A percentile compares a stretch with the other conserved stretches of the same genome.
Conservation (phyloP, 2,113 vertebrate genomes). For the Leptobrachium ailaonicum region DNA sequence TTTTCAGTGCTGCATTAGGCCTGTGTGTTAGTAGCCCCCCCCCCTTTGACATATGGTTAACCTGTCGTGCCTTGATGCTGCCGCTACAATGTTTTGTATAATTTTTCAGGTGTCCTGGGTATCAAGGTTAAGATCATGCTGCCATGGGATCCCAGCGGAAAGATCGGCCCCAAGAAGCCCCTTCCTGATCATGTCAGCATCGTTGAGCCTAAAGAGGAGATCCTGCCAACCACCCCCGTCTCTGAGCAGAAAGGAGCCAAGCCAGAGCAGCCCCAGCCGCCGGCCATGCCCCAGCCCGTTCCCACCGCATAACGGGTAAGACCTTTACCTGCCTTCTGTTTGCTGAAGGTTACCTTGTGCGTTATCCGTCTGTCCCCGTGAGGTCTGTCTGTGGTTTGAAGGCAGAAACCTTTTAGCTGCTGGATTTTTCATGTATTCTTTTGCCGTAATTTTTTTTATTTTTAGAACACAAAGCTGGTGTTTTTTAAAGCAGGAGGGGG, state of each 20-base stretch:
- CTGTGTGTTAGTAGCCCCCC: too few relatives aligned
- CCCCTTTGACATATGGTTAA: too few relatives aligned
- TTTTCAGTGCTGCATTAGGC: too few relatives aligned
- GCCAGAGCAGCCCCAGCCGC: slow-evolving; percentile 89
- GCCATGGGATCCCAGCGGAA: slow-evolving; percentile 97
- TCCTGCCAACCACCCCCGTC: slow-evolving; percentile 89
- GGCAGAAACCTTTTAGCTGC: too few relatives aligned
- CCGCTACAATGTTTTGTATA: neutral
- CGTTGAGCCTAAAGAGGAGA: slow-evolving; percentile 97
- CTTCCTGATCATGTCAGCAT: slow-evolving; percentile 90
- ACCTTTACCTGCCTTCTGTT: neutral
- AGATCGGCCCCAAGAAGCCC: slow-evolving; percentile 98
- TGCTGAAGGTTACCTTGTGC: too few relatives aligned
- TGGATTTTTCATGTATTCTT: too few relatives aligned
- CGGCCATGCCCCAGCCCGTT: slow-evolving; percentile 91
- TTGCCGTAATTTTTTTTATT: too few relatives aligned
- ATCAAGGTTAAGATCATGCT: slow-evolving; percentile 99
- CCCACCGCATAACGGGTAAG: slow-evolving; percentile 78
- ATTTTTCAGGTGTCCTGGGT: slow-evolving; percentile 84
- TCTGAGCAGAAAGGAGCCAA: slow-evolving; percentile 98
- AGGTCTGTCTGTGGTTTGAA: too few relatives aligned
- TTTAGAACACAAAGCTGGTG: too few relatives aligned
- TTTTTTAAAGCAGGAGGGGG: too few relatives aligned
- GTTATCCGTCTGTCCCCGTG: too few relatives aligned
- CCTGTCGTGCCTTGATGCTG: too few relatives aligned